Evolutionary conservation across 2,113 vertebrate species (phyloP).

Genomic region (Crypturellus undulatus): DNA sequence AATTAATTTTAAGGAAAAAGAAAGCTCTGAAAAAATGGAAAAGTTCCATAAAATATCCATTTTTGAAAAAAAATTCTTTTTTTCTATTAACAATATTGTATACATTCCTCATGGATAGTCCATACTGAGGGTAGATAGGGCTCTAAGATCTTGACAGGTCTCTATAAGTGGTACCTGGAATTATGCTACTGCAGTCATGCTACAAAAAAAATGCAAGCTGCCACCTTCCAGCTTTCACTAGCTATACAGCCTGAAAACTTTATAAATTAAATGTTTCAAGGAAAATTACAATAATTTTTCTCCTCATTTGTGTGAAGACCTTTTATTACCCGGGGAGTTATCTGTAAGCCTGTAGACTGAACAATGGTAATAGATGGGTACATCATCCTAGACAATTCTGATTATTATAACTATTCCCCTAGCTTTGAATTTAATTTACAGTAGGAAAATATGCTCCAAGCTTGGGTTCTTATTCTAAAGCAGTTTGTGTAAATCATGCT

Average conservation of each 20-base stretch:
- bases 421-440: not conserved
- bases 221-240: not conserved
- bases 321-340: not conserved
- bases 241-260: not conserved
- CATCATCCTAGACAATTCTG: fast-evolving
- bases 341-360: not conserved
- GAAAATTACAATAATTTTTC: not conserved
- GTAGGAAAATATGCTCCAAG: not conserved
- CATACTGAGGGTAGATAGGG: not conserved
- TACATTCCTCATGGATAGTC: not conserved
- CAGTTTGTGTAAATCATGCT: not conserved
- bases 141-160: not conserved
- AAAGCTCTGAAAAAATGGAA: not conserved
- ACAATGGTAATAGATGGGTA: not conserved
- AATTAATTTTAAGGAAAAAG: not conserved
- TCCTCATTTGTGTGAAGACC: not conserved
- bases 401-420: fast-evolving
- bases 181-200: fast-evolving
- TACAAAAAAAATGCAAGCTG: not conserved
- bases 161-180: not conserved
- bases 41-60: not conserved
- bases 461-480: not conserved
- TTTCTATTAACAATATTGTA: not conserved
- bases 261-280: not conserved
- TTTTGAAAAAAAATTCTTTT: not conserved